phyloP scores from a whole-genome alignment of 2,797 vertebrate genomes.

The Spondyliosoma cantharus region DNA sequence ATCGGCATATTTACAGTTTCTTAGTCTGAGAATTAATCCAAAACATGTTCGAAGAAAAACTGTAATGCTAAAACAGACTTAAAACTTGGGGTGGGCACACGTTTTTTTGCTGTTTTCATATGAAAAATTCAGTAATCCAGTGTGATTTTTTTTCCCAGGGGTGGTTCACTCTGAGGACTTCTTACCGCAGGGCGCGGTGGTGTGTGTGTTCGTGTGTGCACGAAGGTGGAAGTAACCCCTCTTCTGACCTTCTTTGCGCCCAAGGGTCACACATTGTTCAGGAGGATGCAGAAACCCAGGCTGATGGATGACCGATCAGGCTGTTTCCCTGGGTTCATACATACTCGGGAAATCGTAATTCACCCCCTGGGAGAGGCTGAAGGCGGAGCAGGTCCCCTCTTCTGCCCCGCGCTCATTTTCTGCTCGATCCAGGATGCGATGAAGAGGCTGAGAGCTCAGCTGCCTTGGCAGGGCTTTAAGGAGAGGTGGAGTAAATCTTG shows the following conservation, averaged over 20 bases:
- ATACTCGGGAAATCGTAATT: constrained; percentile 81
- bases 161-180: constrained; percentile 2
- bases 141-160: background rate
- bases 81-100: background rate
- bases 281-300: constrained; percentile 78
- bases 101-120: background rate
- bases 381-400: constrained; percentile 53
- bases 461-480: constrained; percentile 48
- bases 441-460: constrained; percentile 67
- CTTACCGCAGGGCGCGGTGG: background rate
- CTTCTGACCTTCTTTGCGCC: constrained; percentile 73
- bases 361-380: constrained; percentile 67
- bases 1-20: background rate
- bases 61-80: background rate
- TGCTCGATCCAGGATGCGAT: constrained; percentile 67
- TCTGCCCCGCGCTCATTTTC: constrained; percentile 40
- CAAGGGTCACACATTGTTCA: constrained; percentile 82
- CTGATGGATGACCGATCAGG: constrained; percentile 78
- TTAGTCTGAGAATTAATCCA: background rate
- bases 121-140: background rate
- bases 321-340: constrained; percentile 73
- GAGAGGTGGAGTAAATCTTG: constrained; percentile 67
- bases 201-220: constrained; percentile 26
- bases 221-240: constrained; percentile 77
- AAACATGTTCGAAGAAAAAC: background rate